phyloP scores from a whole-genome alignment of 1,140 invertebrate species.

The Drosophila grimshawi region DNA sequence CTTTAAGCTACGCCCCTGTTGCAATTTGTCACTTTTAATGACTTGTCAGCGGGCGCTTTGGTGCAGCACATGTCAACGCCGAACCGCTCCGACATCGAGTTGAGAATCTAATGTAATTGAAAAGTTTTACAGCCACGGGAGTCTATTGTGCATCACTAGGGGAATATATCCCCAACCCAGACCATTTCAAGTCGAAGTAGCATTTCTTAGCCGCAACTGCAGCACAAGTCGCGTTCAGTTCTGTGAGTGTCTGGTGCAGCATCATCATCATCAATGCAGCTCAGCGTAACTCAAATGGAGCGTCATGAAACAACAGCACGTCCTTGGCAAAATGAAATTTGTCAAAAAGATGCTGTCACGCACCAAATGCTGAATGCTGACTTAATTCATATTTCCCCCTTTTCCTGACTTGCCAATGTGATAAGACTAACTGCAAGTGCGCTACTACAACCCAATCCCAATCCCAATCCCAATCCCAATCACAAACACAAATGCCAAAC shows the following conservation, averaged over 20 bases:
- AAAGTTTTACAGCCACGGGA: constrained; percentile 58
- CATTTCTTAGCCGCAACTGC: constrained; percentile 43
- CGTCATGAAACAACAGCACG: constrained; percentile 79
- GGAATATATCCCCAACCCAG: neutral
- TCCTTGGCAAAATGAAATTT: constrained; percentile 76
- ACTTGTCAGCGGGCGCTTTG: constrained; percentile 72
- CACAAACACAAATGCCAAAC: constrained; percentile 3
- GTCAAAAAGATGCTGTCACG: constrained; percentile 81
- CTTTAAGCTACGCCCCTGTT: constrained; percentile 52
- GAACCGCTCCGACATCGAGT: constrained; percentile 47
- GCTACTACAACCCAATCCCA: neutral
- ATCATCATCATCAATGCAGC: constrained; percentile 67
- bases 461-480: constrained; percentile 11
- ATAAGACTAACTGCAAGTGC: constrained; percentile 26
- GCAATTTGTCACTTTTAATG: constrained; percentile 80
- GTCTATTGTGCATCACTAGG: neutral
- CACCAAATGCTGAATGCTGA: constrained; percentile 76
- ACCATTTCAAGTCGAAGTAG: constrained; percentile 15
- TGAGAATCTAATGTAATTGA: constrained; percentile 76
- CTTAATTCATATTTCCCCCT: constrained; percentile 65
- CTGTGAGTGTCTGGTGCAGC: constrained; percentile 19
- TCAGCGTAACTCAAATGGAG: constrained; percentile 57
- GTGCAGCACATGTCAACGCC: constrained; percentile 42
- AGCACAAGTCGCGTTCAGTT: constrained; percentile 29
- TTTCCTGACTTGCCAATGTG: constrained; percentile 26